Base-by-base conservation (phyloP, 2,888 invertebrate genomes). In the Thecocarcelia acutangulata region DNA sequence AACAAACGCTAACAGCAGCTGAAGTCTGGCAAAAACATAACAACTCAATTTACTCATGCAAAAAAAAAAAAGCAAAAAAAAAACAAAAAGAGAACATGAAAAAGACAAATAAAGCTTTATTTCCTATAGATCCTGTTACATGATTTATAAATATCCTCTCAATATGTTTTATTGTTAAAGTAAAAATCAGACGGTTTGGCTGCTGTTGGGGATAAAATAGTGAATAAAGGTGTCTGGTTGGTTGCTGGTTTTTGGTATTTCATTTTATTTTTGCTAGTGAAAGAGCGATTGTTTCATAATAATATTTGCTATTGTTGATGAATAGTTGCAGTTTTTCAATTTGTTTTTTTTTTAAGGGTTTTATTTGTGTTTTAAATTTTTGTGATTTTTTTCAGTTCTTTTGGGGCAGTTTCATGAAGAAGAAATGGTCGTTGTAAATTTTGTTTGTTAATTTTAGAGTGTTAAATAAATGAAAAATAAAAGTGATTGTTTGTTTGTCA, bases 301-400 rank as follows among this genome's bases (percentile, higher is more conserved):
- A 82, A 82, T 82, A 82, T 82, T 82, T 82, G 48, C 66, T 70
- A 48, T 61, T 75, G 59, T 61, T 82, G 78, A 78, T 78, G 74
- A 78, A 75, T 82, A 61, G 78, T 37, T 50, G 42, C 13, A 56
- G 42, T 42, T 59, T 76, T 15, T 50, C 46, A 4, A 4, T 44
- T 37, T 19, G 19, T 37, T 56, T 66, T 56, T 46, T n/a, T 33
- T n/a, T 54, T 44, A 24, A 21, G 40, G 1, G 33, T 19, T 42
- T 44, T 52, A 46, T 70, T 77, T 76, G 37, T 64, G 61, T 28
- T 21, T 69, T 69, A 64, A 64, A 64, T 42, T 69, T 63, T 48
- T 56, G 4, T 64, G n/a, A 33, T 5, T 1, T 52, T 68, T 9
- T 33, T 33, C 9, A 1, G 6, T 48, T 15, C 40, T 59, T 6